phyloP scores from a whole-genome alignment of 2,113 vertebrate genomes.

The Nannospalax galili region DNA sequence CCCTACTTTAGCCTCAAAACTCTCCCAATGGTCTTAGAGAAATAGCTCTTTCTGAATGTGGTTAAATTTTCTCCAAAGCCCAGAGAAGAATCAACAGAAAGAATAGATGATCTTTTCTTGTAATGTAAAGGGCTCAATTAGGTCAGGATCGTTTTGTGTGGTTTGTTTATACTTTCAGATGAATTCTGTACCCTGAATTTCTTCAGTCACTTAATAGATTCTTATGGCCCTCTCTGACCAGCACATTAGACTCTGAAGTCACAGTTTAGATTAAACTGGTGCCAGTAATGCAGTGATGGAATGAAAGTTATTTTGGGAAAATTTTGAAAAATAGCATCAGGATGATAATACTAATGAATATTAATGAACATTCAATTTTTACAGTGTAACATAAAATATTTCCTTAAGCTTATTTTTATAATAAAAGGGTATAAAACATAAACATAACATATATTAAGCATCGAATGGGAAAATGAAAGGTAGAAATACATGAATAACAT shows the following conservation, averaged over 20 bases:
- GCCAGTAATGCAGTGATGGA: background rate
- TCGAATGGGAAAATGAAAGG: background rate
- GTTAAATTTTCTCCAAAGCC: background rate
- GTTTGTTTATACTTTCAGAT: background rate
- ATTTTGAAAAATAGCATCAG: background rate
- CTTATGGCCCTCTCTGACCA: background rate
- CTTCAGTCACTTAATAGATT: background rate
- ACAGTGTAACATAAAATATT: background rate
- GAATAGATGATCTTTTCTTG: background rate
- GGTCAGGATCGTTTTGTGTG: background rate
- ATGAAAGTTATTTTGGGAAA: background rate
- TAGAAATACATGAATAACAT: background rate
- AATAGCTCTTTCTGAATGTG: slow-evolving; percentile 12
- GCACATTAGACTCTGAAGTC: background rate
- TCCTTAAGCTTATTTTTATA: background rate
- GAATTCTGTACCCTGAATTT: background rate
- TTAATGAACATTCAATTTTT: background rate
- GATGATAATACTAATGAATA: background rate
- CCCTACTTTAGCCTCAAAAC: background rate
- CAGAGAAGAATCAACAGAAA: background rate
- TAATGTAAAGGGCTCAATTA: background rate
- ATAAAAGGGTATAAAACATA: background rate
- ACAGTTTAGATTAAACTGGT: background rate
- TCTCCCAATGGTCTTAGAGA: background rate
- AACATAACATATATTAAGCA: background rate